Percentiles rank a stretch among this genome's conserved stretches.
phyloP scores from a whole-genome alignment of 1,140 invertebrate species.

The Frieseomelitta varia region DNA sequence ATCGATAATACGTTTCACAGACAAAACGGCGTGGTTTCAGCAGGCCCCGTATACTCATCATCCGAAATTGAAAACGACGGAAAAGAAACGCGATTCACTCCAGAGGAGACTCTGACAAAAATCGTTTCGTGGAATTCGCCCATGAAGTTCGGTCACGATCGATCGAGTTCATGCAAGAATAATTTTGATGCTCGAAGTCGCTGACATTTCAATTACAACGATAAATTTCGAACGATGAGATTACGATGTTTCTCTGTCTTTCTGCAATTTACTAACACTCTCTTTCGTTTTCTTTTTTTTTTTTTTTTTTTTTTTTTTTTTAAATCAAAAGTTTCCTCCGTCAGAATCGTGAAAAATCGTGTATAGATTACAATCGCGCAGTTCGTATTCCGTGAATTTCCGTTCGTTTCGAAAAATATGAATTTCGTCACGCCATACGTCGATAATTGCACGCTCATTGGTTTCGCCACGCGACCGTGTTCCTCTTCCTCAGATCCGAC shows the following conservation, averaged over 20 bases:
- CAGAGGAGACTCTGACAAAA: conserved; percentile 4
- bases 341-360: not conserved
- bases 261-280: not conserved
- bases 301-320: too few species aligned
- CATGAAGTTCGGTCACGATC: not conserved
- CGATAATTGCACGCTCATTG: conserved; percentile 63
- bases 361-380: too few species aligned
- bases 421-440: conserved; percentile 46
- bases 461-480: conserved; percentile 40
- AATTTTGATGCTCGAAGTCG: not conserved
- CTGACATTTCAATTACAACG: too few species aligned
- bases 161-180: not conserved
- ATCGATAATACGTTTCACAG: conserved; percentile 35
- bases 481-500: conserved; percentile 38
- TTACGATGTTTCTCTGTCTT: not conserved
- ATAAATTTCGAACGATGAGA: not conserved
- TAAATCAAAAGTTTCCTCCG: not conserved
- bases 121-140: too few species aligned
- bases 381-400: not conserved
- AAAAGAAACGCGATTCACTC: not conserved
- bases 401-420: not conserved
- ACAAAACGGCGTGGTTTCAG: not conserved
- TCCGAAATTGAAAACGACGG: conserved; percentile 7
- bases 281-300: not conserved
- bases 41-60: not conserved